Evolutionary conservation across 2,888 invertebrate species (phyloP).

Genomic region (Pediacus dermestoides): DNA sequence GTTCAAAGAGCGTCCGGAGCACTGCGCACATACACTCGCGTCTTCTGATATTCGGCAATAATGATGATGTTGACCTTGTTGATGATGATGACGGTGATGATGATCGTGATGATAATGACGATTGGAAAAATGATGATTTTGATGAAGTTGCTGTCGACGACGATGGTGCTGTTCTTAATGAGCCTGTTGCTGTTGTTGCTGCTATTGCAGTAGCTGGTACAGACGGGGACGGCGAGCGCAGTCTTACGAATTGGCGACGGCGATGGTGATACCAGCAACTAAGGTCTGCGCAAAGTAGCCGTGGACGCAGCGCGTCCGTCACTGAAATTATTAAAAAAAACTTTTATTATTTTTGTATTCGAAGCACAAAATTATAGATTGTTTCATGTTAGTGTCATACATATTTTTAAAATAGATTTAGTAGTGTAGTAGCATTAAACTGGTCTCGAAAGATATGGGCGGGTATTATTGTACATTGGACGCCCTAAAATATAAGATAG

Average conservation of each 20-base stretch:
- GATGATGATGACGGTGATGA: slow-evolving; percentile 1
- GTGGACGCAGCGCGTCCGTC: slow-evolving; percentile 60
- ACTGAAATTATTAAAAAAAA: too few species aligned
- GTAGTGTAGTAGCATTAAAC: slow-evolving; percentile 3
- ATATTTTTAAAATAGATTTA: slow-evolving; percentile 9
- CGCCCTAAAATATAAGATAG: too few species aligned
- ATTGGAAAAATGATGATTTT: too few species aligned
- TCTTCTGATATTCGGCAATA: slow-evolving; percentile 15
- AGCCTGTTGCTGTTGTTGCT: slow-evolving; percentile 20
- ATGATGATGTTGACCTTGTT: not conserved
- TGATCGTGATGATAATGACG: slow-evolving; percentile 19
- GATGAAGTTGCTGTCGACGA: slow-evolving; percentile 2
- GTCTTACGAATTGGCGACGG: slow-evolving; percentile 27
- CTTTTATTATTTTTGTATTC: slow-evolving; percentile 2
- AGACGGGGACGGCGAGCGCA: slow-evolving; percentile 19
- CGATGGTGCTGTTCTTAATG: slow-evolving; percentile 2
- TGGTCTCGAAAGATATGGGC: too few species aligned
- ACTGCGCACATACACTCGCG: slow-evolving; percentile 48
- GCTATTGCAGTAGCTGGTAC: slow-evolving; percentile 16
- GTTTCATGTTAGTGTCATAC: not conserved
- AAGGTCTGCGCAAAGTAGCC: slow-evolving; percentile 46
- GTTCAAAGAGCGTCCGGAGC: slow-evolving; percentile 49
- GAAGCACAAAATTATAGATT: slow-evolving; percentile 3
- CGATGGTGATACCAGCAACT: slow-evolving; percentile 32
- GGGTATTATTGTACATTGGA: too few species aligned